Percentiles rank a stretch among this genome's conserved stretches.
phyloP scores from a whole-genome alignment of 2,888 invertebrate genomes.

The Tetragnatha montana region DNA sequence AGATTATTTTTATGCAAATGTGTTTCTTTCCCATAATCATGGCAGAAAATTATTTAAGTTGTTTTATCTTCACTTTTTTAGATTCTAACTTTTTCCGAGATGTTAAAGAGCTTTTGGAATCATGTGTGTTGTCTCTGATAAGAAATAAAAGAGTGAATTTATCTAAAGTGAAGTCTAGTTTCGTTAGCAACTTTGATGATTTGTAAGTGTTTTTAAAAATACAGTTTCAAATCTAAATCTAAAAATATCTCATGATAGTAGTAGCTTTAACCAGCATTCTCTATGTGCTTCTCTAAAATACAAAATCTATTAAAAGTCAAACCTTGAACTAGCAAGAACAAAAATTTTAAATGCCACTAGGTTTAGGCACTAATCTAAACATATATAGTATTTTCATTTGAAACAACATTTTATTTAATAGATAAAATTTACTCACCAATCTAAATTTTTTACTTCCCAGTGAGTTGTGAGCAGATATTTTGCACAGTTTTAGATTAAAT shows the following conservation, averaged over 20 bases:
- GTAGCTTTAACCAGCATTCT: too few relatives aligned
- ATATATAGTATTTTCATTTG: too few relatives aligned
- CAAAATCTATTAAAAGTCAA: background rate
- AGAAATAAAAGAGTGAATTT: constrained; percentile 36
- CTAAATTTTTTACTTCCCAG: too few relatives aligned
- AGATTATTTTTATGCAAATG: background rate
- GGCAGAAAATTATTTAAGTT: background rate
- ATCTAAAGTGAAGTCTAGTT: constrained; percentile 35
- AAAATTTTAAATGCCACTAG: too few relatives aligned
- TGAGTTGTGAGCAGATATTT: too few relatives aligned
- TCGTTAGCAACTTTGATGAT: constrained; percentile 47
- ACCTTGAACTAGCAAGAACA: too few relatives aligned
- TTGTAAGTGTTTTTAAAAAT: constrained; percentile 44
- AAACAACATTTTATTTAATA: too few relatives aligned
- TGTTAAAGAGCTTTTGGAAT: constrained; percentile 6
- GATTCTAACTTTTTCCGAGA: constrained; percentile 52
- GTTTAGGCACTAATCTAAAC: too few relatives aligned
- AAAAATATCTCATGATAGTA: too few relatives aligned
- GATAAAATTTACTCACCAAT: too few relatives aligned
- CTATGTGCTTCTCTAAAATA: background rate
- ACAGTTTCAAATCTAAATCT: background rate
- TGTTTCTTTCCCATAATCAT: background rate
- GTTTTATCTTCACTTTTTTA: constrained; percentile 4
- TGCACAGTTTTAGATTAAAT: background rate
- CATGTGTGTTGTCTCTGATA: constrained; percentile 11